A percentile compares a stretch with the other conserved stretches of the same genome.
Evolutionary conservation across 92 coral and sea anemone species (phyloP).

Genomic region (Hydrozoanthus gracilis): DNA sequence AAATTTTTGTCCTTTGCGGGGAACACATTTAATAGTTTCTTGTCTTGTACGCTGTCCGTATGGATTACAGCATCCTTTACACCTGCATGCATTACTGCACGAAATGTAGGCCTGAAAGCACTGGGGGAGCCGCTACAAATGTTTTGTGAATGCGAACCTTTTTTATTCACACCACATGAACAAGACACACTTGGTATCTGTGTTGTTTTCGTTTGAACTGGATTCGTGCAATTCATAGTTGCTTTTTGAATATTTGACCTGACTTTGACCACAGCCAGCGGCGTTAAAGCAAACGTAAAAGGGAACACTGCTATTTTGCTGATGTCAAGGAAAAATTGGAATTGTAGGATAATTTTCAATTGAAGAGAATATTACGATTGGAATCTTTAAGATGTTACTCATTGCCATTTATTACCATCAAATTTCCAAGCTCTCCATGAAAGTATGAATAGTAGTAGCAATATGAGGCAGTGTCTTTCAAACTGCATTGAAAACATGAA

Average conservation of each 20-base stretch:
- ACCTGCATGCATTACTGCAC: slow-evolving; percentile 21
- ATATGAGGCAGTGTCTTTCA: no score
- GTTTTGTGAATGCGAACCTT: background rate
- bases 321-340: slow-evolving; percentile 34
- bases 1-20: background rate
- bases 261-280: background rate
- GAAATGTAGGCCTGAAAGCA: background rate
- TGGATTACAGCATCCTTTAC: slow-evolving; percentile 52
- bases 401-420: no score
- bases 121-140: background rate
- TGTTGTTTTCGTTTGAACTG: background rate
- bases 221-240: background rate
- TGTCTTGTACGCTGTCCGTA: slow-evolving; percentile 35
- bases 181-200: background rate
- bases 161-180: slow-evolving; percentile 2
- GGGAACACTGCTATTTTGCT: slow-evolving; percentile 1
- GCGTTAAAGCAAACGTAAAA: slow-evolving; percentile 21
- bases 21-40: slow-evolving; percentile 1
- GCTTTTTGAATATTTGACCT: background rate
- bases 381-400: slow-evolving; percentile 44
- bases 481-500: no score
- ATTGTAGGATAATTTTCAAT: slow-evolving; percentile 36
- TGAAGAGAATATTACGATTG: slow-evolving; percentile 44
- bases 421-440: no score
- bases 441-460: no score